Evolutionary conservation across 2,888 invertebrate species (phyloP), one percentile per base, ranked within the genome.

Genomic region (Pseudococcus viburni): DNA sequence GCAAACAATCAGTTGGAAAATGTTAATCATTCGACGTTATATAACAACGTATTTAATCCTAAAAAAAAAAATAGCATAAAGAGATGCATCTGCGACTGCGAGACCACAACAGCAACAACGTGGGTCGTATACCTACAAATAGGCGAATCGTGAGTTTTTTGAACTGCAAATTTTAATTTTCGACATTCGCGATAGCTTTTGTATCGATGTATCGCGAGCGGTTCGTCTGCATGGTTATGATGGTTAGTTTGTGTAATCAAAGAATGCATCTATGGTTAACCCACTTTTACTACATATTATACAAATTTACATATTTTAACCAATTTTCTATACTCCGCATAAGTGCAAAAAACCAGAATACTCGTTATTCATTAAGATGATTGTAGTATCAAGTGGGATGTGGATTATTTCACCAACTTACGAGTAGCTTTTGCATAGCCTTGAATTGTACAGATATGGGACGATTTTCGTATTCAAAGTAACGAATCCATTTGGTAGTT

Each of bases 1-100:
- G 80, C 80, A 80, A 80, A 80, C 80, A 80, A 80, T 80, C 80
- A 80, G 39, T 46, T 80, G n/a, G 42, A 80, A 26, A 80, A 26
- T 80, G 80, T 80, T 80, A 80, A 80, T 80, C 80, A 80, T 80
- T n/a, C 42, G n/a, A 42, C 0, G 19, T 55, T 77, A 80, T 80
- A 17, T 17, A 8, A 80, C 9, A 8, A 80, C 9, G 17, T 42
- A 80, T 17, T 73, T 19, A 19, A n/a, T 17, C 26, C 26, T 33
- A 17, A 59, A 59, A 19, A 19, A 80, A 80, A 42, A 80, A 80
- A 42, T 42, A n/a, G 80, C 80, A 80, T 46, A n/a, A 80, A 80
- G 17, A 80, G 46, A 11, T 80, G 80, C 80, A 80, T 46, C 80
- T 59, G 9, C 2, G 46, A 80, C 26, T 33, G 26, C 26, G 26